Evolutionary conservation across 2,888 invertebrate genomes (phyloP), one percentile per base, ranked within the genome.

Genomic region (Trichopria drosophilae): DNA sequence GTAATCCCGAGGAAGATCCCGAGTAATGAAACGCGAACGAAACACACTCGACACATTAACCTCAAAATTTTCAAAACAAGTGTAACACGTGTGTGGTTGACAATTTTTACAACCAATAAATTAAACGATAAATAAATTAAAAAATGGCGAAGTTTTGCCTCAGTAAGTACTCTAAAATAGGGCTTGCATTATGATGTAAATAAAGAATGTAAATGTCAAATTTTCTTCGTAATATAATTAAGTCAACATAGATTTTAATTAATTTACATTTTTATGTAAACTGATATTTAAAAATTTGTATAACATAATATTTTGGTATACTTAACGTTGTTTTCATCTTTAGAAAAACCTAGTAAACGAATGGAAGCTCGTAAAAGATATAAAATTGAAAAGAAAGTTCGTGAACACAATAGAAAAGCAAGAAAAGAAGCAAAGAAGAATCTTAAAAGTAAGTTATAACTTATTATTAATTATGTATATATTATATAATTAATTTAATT

Each of bases 341-440:
- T 66, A 91, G 90, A 90, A 63, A 91, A 91, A 73, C 83, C 83
- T 58, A 91, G 92, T 1, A 93, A 93, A 68, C 81, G 93, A 26
- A 81, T 87, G 65, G 85, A 88, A 32, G 87, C 89, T 0, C 81
- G 84, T 2, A 82, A 84, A 24, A 82, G 90, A 51, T 93, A 92
- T 69, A 93, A 92, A 77, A 89, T 93, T 55, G 86, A 90, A 60
- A 93, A 92, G 72, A 93, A 91, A 80, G 90, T 94, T 0, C 82
- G 87, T 42, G 90, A 93, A 20, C 93, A 95, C 71, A 92, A 93
- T 63, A 82, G 85, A 46, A 95, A 94, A 78, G 66, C 83, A 40
- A 84, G 84, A 55, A 89, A 84, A 66, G 86, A 87, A 61, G 84
- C 85, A 0, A 94, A 88, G 69, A 91, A 90, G 69, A 86, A 86